Conservation (phyloP, 1,140 invertebrate species). For the Thaumetopoea pityocampa region DNA sequence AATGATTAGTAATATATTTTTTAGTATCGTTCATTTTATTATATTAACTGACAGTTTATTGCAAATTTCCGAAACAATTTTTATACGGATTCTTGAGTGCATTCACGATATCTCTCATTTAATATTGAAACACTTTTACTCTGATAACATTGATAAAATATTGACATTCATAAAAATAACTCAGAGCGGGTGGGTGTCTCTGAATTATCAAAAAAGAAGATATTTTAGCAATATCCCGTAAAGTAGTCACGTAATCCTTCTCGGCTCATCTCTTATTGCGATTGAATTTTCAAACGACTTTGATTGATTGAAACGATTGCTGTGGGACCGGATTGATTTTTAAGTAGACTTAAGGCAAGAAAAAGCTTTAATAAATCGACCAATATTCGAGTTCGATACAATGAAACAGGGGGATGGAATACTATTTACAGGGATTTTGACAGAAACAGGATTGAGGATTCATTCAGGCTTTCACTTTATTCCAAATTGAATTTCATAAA, state of each 20-base stretch:
- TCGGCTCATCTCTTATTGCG: constrained; percentile 55
- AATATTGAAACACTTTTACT: too few species aligned
- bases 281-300: constrained; percentile 63
- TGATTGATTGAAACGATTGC: constrained; percentile 63
- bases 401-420: constrained; percentile 50
- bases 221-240: constrained; percentile 35
- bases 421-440: constrained; percentile 49
- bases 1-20: too few species aligned
- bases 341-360: constrained; percentile 55
- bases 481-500: constrained; percentile 20
- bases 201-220: constrained; percentile 15
- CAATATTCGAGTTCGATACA: constrained; percentile 56
- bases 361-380: constrained; percentile 59
- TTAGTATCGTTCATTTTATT: too few species aligned
- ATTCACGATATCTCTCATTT: too few species aligned
- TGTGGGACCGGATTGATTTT: constrained; percentile 51
- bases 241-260: constrained; percentile 64
- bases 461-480: constrained; percentile 20
- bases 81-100: too few species aligned
- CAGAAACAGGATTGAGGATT: constrained; percentile 43
- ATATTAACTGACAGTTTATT: too few species aligned
- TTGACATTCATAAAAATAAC: constrained; percentile 4
- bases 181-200: not conserved
- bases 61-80: too few species aligned
- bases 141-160: not conserved